Base-by-base conservation (phyloP, 2,113 vertebrate species). In the Callospermophilus lateralis region DNA sequence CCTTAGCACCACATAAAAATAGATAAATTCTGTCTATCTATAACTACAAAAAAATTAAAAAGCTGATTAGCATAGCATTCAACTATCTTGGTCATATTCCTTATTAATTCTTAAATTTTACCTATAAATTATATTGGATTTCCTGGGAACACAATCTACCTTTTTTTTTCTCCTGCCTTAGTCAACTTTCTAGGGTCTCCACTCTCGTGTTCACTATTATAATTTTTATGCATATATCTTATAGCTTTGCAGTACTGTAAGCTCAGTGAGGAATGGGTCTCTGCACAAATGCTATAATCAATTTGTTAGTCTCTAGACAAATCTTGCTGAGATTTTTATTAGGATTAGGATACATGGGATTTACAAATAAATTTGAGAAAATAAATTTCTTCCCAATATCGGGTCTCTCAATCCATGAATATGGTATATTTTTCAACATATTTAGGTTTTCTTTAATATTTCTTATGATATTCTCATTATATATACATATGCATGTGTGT, bases 371-470 rank as follows among this genome's bases (percentile, higher is more conserved):
- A 4, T 61, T 74, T 78, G 34, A 30, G 19, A 53, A 55, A 77
- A 70, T 58, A 45, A 28, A 4, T 19, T n/a, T 84, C 48, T 72
- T 93, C 93, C 68, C 42, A n/a, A 78, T 63, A 89, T 17, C 55
- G 6, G 51, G 34, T 48, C 65, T 84, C 95, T 19, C 19, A 7
- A 91, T 86, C 68, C 87, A 95, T 78, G 32, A 92, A 89, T 79
- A 88, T 93, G n/a, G 39, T 83, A 80, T 63, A 89, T 76, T 68
- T 92, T 61, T 86, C 53, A 53, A 48, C 81, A 67, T 86, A 55
- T 61, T 83, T 70, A 81, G n/a, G 17, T 76, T 95, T 97, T 87
- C 63, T 84, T 88, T 65, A 80, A 30, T 78, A 77, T 78, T 70
- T 51, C 72, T 30, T 80, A 53, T 80, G 84, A 72, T 42, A 42